These are phyloP conservation scores for Toxotes chatareus DNA, from an alignment of 2,113 vertebrate species.

Conservation along the genomic window DNA sequence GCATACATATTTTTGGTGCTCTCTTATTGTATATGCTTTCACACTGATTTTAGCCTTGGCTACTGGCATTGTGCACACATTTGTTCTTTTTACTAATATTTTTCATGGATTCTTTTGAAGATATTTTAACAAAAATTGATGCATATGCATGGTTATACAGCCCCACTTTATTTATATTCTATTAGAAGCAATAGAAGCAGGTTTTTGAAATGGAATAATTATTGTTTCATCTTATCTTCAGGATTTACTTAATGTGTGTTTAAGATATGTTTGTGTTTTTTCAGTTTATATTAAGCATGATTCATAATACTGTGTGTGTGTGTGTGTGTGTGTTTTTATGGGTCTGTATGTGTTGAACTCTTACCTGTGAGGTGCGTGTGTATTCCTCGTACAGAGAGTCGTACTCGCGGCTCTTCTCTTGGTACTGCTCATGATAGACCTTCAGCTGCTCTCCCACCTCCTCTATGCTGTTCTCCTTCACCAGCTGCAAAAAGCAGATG, in stretches of 20 bases:
- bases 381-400: conserved; percentile 98
- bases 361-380: conserved; percentile 96
- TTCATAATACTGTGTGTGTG: background rate
- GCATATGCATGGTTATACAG: background rate
- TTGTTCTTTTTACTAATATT: background rate
- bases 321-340: background rate
- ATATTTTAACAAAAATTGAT: background rate
- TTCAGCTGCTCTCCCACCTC: conserved; percentile 98
- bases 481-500: conserved; percentile 91
- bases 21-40: background rate
- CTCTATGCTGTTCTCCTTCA: conserved; percentile 98
- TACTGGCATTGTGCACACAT: background rate
- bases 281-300: background rate
- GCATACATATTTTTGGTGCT: background rate
- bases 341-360: background rate
- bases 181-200: background rate
- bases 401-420: conserved; percentile 98
- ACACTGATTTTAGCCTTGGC: background rate
- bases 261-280: background rate
- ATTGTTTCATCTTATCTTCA: background rate
- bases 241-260: background rate
- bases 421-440: conserved; percentile 96
- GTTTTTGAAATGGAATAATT: background rate
- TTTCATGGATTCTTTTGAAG: background rate
- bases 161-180: background rate